These are phyloP conservation scores for Pristionchus fissidentatus DNA, from an alignment of 2,888 invertebrate genomes.

Conservation along the genomic window DNA sequence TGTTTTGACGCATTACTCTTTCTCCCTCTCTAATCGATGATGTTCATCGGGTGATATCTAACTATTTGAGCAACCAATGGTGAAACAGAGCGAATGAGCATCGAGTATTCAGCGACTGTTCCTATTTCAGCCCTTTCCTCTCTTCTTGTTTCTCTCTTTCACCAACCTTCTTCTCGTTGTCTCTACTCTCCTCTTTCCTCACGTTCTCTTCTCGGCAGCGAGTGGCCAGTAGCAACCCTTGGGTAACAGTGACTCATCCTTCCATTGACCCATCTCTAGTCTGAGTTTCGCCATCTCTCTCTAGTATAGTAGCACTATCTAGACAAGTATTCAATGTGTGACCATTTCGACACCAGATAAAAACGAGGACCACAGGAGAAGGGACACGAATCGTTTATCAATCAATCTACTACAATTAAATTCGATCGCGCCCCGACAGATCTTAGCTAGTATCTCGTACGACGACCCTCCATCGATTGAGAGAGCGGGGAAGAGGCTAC, in stretches of 20 bases:
- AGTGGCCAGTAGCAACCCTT: background rate
- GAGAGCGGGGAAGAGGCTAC: background rate
- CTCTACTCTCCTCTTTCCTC: constrained; percentile 22
- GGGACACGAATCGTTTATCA: constrained; percentile 34
- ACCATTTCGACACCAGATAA: constrained; percentile 24
- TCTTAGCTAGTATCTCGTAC: constrained; percentile 35
- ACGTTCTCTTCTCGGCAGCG: background rate
- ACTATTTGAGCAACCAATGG: background rate
- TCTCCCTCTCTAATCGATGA: constrained; percentile 13
- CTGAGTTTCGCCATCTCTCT: constrained; percentile 10
- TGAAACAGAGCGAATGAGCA: constrained; percentile 15
- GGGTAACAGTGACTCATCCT: constrained; percentile 28
- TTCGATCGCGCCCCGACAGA: constrained; percentile 28
- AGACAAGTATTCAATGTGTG: constrained; percentile 29
- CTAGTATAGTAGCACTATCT: background rate
- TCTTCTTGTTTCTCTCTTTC: constrained; percentile 12
- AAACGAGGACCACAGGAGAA: background rate
- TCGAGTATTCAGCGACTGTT: no score
- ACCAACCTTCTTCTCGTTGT: constrained; percentile 21
- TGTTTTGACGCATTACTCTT: constrained; percentile 24
- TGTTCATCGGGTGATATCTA: background rate
- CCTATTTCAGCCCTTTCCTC: constrained; percentile 11
- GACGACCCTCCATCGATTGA: constrained; percentile 2
- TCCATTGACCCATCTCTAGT: background rate
- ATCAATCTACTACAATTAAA: constrained; percentile 41